Conservation (phyloP, 2,113 vertebrate genomes). For the Cichladusa arquata region DNA sequence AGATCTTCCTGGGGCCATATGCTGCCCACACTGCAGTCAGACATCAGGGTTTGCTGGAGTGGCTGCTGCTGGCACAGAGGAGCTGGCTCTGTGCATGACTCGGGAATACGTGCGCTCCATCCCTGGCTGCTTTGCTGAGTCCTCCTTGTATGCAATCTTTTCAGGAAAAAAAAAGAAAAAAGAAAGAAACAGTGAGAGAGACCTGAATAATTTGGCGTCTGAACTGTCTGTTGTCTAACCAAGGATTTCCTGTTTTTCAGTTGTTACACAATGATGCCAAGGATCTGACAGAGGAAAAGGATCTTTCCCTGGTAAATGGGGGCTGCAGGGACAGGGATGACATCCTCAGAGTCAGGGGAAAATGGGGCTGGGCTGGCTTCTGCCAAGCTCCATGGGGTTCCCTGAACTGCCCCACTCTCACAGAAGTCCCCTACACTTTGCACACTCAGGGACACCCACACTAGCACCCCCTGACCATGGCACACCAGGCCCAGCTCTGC, state of each 20-base stretch:
- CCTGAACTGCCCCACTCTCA: neutral
- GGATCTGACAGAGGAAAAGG: neutral
- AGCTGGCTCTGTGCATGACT: slow-evolving; percentile 61
- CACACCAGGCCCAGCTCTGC: neutral
- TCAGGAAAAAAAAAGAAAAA: neutral
- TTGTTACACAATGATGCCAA: neutral
- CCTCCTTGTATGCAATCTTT: slow-evolving; percentile 77
- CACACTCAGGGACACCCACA: neutral
- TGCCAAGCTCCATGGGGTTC: neutral
- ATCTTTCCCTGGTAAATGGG: neutral
- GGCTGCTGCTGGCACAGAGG: slow-evolving; percentile 2
- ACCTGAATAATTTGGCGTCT: neutral
- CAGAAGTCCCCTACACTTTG: neutral
- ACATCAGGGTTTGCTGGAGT: slow-evolving; percentile 46
- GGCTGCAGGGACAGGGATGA: neutral
- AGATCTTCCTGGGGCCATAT: neutral
- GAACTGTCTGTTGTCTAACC: neutral
- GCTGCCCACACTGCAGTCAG: neutral
- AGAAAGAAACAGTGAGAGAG: neutral
- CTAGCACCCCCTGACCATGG: accelerated
- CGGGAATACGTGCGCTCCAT: slow-evolving; percentile 82
- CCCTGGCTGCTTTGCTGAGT: slow-evolving; percentile 79
- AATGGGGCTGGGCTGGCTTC: neutral
- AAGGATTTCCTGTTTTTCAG: neutral
- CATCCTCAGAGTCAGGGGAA: neutral